Evolutionary conservation across 2,797 vertebrate genomes (phyloP).

Genomic region (Nannoperca obscura): DNA sequence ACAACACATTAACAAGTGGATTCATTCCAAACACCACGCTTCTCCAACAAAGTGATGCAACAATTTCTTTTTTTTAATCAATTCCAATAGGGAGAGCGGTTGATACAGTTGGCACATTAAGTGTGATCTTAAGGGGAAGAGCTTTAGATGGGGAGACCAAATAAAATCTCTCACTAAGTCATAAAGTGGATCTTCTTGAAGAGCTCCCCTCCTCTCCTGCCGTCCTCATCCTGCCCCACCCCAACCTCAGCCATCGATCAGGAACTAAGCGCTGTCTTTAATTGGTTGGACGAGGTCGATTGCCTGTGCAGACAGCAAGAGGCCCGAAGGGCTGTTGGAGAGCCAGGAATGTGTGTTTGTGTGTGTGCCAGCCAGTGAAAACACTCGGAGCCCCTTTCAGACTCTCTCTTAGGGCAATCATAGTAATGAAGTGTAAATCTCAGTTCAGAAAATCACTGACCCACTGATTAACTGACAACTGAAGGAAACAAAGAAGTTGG

Average conservation of each 20-base stretch:
- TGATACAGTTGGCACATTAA: slow-evolving; percentile 23
- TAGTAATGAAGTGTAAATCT: slow-evolving; percentile 76
- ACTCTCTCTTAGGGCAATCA: slow-evolving; percentile 66
- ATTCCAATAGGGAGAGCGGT: background rate
- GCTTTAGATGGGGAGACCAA: slow-evolving; percentile 37
- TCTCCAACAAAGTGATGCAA: background rate
- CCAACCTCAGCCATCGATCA: slow-evolving; percentile 73
- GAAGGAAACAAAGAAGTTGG: slow-evolving; percentile 63
- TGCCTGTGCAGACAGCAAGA: slow-evolving; percentile 74
- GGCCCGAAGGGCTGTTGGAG: slow-evolving; percentile 66
- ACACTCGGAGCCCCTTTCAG: slow-evolving; percentile 55
- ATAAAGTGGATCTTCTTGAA: slow-evolving; percentile 37
- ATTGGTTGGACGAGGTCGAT: slow-evolving; percentile 83
- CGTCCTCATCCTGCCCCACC: slow-evolving; percentile 62
- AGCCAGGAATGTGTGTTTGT: slow-evolving; percentile 41
- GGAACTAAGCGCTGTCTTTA: slow-evolving; percentile 83
- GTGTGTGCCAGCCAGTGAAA: slow-evolving; percentile 47
- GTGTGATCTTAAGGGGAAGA: slow-evolving; percentile 20
- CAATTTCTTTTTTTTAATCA: slow-evolving; percentile 4
- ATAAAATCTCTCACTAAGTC: slow-evolving; percentile 41
- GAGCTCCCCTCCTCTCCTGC: slow-evolving; percentile 21
- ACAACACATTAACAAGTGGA: background rate
- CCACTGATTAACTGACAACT: slow-evolving; percentile 69
- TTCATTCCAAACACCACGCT: background rate
- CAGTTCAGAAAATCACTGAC: slow-evolving; percentile 71